These are phyloP conservation scores for Mamestra brassicae DNA, from an alignment of 2,888 invertebrate genomes.

Conservation along the genomic window DNA sequence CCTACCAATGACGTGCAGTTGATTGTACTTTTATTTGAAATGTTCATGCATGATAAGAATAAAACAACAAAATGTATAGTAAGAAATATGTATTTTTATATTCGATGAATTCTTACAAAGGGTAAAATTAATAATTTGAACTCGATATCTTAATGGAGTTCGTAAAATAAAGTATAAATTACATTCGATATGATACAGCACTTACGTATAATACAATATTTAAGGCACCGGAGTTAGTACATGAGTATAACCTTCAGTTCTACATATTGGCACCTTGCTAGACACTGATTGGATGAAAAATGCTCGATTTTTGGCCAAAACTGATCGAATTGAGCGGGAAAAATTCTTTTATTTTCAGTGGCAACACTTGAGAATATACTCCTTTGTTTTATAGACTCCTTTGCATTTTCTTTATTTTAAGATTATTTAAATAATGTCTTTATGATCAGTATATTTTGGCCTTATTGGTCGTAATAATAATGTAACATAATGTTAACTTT, in stretches of 20 bases:
- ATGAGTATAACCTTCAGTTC: conserved; percentile 81
- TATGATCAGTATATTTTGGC: conserved; percentile 10
- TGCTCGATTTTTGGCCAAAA: not conserved
- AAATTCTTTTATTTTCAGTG: not conserved
- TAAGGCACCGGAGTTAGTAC: conserved; percentile 82
- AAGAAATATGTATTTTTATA: conserved; percentile 74
- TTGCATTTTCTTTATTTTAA: not conserved
- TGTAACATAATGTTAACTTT: not conserved
- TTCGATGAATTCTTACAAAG: conserved; percentile 81
- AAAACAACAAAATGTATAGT: conserved; percentile 65
- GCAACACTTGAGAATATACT: conserved; percentile 6
- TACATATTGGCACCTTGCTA: conserved; percentile 64
- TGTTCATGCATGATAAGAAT: conserved; percentile 33
- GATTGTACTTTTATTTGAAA: not conserved
- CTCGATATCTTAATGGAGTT: conserved; percentile 75
- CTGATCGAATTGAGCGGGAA: conserved; percentile 8
- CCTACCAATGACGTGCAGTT: too few species aligned
- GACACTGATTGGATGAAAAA: conserved; percentile 52
- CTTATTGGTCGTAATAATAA: not conserved
- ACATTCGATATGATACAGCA: conserved; percentile 80
- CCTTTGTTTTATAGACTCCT: not conserved
- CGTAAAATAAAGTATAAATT: conserved; percentile 82
- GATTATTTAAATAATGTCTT: conserved; percentile 15
- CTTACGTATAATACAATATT: conserved; percentile 79
- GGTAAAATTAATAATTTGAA: conserved; percentile 79